Evolutionary conservation across 2,888 invertebrate genomes (phyloP), one percentile per base, ranked within the genome.

Genomic region (Griposia aprilina): DNA sequence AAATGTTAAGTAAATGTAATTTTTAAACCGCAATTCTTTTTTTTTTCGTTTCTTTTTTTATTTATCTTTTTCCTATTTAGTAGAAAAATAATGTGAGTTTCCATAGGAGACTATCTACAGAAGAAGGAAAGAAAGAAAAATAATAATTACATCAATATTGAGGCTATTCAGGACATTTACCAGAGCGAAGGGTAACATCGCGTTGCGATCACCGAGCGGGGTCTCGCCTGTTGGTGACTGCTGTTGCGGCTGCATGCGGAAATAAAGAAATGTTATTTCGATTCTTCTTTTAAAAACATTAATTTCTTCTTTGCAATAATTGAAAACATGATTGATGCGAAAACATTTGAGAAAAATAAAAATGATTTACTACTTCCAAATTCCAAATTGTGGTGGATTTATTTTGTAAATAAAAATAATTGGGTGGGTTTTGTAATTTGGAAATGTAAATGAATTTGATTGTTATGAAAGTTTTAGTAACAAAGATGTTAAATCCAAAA

Each of bases 101-200:
- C 88, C 92, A 90, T 87, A 90, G 76, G 62, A 77, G 80, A 68
- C 50, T 66, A 68, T 66, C 68, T 76, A 77, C 41, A 50, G 81
- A 78, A 82, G 92, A 91, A 76, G 89, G 88, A 89, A 90, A 89
- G 87, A 90, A 89, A 91, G 89, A 84, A 84, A 85, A 89, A 82
- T 75, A 93, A 94, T 96, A 96, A 96, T 96, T 96, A 96, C 96
- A 96, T 96, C 96, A 89, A 96, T 96, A 96, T 96, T 96, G 88
- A 96, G 96, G 96, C 90, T 96, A 96, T 96, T 96, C 94, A 96
- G 95, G 96, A 94, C 92, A 97, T 96, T 97, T 97, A 97, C 97
- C 97, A 97, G 93, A 91, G 96, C 97, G 94, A 96, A 97, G 88
- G 97, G 97, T 93, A 97, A 93, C 96, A 97, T 96, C 30, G 94